phyloP scores from a whole-genome alignment of 2,113 vertebrate genomes.

The Ptyas mucosa region DNA sequence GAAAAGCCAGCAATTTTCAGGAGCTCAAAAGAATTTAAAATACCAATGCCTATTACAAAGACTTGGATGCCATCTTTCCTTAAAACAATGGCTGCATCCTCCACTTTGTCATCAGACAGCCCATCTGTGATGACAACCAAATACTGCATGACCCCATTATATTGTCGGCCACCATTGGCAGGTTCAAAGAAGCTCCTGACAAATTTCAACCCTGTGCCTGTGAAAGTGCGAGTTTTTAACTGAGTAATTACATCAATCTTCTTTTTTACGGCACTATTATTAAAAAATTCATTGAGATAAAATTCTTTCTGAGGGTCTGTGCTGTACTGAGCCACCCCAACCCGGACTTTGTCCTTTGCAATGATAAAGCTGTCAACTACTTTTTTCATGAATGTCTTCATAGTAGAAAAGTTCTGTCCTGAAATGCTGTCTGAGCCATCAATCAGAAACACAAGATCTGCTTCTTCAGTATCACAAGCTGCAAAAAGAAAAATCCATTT shows the following conservation, averaged over 20 bases:
- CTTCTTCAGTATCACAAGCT: conserved; percentile 68
- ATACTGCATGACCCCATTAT: conserved; percentile 62
- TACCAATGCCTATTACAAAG: conserved; percentile 69
- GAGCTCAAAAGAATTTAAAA: conserved; percentile 57
- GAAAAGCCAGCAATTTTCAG: conserved; percentile 61
- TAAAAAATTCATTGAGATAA: conserved; percentile 63
- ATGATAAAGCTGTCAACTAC: conserved; percentile 67
- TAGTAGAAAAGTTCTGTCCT: conserved; percentile 42
- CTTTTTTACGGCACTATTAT: conserved; percentile 21
- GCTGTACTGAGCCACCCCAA: conserved; percentile 76
- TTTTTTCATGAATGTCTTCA: conserved; percentile 68
- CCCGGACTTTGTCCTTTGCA: conserved; percentile 48
- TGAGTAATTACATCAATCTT: conserved; percentile 57
- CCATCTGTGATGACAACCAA: conserved; percentile 78
- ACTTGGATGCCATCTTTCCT: conserved; percentile 47
- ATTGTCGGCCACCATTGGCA: conserved; percentile 56
- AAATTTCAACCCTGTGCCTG: conserved; percentile 61
- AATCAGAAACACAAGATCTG: conserved; percentile 76
- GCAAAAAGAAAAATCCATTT: not conserved
- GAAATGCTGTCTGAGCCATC: conserved; percentile 73
- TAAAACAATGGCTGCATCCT: conserved; percentile 50
- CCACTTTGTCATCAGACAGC: conserved; percentile 57
- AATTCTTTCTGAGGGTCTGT: conserved; percentile 61
- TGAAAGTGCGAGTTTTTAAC: conserved; percentile 39
- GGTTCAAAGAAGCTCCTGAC: conserved; percentile 63